Conservation (phyloP, 2,797 vertebrate species). For the Pangasius macronema region DNA sequence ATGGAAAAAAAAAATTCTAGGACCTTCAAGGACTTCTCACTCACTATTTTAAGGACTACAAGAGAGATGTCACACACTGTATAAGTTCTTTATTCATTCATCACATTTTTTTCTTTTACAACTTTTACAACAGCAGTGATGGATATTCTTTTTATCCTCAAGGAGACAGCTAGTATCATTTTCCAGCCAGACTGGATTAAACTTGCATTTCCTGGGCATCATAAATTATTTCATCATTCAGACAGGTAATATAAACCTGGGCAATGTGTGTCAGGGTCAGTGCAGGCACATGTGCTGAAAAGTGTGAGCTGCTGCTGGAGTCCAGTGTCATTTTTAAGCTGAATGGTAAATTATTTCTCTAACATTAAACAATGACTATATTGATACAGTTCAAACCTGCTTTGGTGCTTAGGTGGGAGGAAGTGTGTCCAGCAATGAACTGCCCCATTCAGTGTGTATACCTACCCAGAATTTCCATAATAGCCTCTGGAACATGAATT, state of each 20-base stretch:
- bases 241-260: conserved; percentile 16
- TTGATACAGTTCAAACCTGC: background rate
- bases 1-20: background rate
- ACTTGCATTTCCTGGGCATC: conserved; percentile 9
- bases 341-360: background rate
- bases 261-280: conserved; percentile 9
- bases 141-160: conserved; percentile 33
- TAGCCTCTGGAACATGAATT: background rate
- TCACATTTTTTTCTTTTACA: conserved; percentile 26
- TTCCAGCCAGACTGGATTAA: conserved; percentile 14
- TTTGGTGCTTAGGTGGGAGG: too few relatives aligned
- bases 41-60: background rate
- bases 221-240: conserved; percentile 28
- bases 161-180: conserved; percentile 20
- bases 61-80: background rate
- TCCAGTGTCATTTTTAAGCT: background rate
- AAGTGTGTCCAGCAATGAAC: background rate
- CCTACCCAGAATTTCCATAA: background rate
- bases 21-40: background rate
- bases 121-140: conserved; percentile 36
- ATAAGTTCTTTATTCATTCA: conserved; percentile 23
- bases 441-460: background rate
- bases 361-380: background rate
- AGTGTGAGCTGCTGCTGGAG: background rate
- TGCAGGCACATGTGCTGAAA: background rate